Evolutionary conservation across 2,888 invertebrate species (phyloP).

Genomic region (Drosophila kuntzei): DNA sequence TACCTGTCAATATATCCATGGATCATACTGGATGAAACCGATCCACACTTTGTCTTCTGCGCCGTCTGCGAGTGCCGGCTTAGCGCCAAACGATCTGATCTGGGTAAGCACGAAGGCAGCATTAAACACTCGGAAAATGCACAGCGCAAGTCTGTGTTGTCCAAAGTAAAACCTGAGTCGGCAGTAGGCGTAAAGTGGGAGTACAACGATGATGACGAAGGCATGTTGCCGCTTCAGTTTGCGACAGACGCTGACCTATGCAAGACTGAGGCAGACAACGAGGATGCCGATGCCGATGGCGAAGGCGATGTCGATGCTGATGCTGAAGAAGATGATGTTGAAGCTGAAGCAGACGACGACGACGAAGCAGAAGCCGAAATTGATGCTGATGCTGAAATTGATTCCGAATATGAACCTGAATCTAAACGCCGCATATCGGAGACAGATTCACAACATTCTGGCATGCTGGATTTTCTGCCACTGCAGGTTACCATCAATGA

Average conservation of each 20-base stretch:
- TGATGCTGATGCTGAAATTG: constrained; percentile 18
- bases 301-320: constrained; percentile 26
- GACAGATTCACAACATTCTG: constrained; percentile 75
- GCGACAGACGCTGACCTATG: constrained; percentile 8
- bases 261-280: constrained; percentile 48
- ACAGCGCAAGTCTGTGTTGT: constrained; percentile 58
- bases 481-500: constrained; percentile 76
- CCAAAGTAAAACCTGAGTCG: constrained; percentile 29
- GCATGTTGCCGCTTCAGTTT: constrained; percentile 49
- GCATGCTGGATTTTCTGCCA: constrained; percentile 69
- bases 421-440: constrained; percentile 66
- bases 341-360: constrained; percentile 30
- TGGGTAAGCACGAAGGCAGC: constrained; percentile 79
- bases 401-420: constrained; percentile 50
- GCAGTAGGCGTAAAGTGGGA: constrained; percentile 66
- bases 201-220: constrained; percentile 68
- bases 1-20: constrained; percentile 73
- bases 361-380: constrained; percentile 22
- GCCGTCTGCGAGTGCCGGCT: constrained; percentile 72
- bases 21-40: constrained; percentile 74
- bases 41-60: constrained; percentile 79
- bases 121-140: constrained; percentile 78
- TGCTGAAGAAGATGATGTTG: constrained; percentile 33
- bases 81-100: constrained; percentile 78
- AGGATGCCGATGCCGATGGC: constrained; percentile 43